These are phyloP conservation scores for Pollachius pollachius DNA, from an alignment of 2,113 vertebrate species.

Conservation along the genomic window DNA sequence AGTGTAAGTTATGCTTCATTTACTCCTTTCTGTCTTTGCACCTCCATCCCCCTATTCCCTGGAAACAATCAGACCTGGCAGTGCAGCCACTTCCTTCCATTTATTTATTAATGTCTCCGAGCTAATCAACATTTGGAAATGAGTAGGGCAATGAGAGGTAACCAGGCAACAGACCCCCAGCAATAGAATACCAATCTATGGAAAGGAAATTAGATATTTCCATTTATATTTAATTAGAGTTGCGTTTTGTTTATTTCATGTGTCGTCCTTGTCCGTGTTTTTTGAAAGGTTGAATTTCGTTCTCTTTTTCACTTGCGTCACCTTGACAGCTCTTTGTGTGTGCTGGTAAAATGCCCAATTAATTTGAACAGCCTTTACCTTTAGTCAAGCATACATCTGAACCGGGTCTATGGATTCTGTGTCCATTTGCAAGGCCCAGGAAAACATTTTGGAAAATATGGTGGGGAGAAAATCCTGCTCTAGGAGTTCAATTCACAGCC, in stretches of 20 bases:
- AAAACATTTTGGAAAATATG: too few species aligned
- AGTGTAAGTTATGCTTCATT: constrained; percentile 23
- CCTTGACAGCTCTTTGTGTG: neutral
- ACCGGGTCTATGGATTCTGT: too few species aligned
- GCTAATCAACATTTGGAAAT: constrained; percentile 64
- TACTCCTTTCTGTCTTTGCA: neutral
- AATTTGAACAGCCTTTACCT: too few species aligned
- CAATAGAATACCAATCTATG: constrained; percentile 66
- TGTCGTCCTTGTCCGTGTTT: constrained; percentile 34
- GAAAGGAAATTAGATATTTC: constrained; percentile 68
- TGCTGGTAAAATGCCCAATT: neutral
- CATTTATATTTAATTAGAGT: constrained; percentile 69
- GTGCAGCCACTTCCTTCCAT: constrained; percentile 33
- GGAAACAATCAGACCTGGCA: constrained; percentile 49
- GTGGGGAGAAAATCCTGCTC: too few species aligned
- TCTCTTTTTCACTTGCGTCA: neutral
- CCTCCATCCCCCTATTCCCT: neutral
- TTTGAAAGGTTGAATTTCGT: constrained; percentile 22
- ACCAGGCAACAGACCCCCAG: constrained; percentile 55
- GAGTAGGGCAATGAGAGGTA: constrained; percentile 64
- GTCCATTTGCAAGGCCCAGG: too few species aligned
- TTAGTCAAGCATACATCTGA: too few species aligned
- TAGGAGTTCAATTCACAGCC: too few species aligned
- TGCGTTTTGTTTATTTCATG: constrained; percentile 56
- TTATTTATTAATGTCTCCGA: constrained; percentile 56